Base-by-base conservation (phyloP, 2,113 vertebrate species). In the Garra rufa region DNA sequence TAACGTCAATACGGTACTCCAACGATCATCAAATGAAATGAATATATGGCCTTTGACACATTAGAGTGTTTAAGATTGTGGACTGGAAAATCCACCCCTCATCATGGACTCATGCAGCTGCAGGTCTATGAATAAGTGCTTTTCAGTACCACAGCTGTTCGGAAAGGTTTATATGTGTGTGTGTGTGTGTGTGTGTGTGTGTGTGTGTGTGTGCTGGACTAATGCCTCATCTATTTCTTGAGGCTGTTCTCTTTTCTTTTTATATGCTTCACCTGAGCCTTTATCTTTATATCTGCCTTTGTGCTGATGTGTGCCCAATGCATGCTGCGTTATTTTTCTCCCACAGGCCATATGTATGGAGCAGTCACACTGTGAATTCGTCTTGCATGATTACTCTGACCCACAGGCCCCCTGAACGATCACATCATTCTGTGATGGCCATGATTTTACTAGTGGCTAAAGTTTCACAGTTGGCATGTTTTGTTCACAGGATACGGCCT, bases 401-500 rank as follows among this genome's bases (percentile, higher is more conserved):
- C 55, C n/a, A 59, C 28, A n/a, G 69, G n/a, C 4, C 46, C 34
- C 50, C 46, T 5, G 75, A 7, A 59, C n/a, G 57, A 78, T 85
- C 67, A 26, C 6, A 11, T 30, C 44, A 44, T 34, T 15, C 10
- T 52, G 43, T 80, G 14, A 44, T 9, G 15, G 17, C 5, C 10
- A 8, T 70, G 15, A 9, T 26, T 59, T 46, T 19, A 30, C 10
- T 4, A 21, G 21, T 11, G 55, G 52, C 11, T 21, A 24, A 1
- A 61, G 46, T 88, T 75, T 69, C 26, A 57, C 69, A 78, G 34
- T 84, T 6, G 5, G 9, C 50, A 69, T 84, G 65, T 13, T 83
- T 85, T 81, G 87, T 88, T 26, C 41, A 17, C 89, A 95, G 94
- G 94, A 69, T 93, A 92, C 19, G 4, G 79, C 0, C 89, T 84